Evolutionary conservation across 2,113 vertebrate genomes (phyloP).

Genomic region (Labeo rohita): DNA sequence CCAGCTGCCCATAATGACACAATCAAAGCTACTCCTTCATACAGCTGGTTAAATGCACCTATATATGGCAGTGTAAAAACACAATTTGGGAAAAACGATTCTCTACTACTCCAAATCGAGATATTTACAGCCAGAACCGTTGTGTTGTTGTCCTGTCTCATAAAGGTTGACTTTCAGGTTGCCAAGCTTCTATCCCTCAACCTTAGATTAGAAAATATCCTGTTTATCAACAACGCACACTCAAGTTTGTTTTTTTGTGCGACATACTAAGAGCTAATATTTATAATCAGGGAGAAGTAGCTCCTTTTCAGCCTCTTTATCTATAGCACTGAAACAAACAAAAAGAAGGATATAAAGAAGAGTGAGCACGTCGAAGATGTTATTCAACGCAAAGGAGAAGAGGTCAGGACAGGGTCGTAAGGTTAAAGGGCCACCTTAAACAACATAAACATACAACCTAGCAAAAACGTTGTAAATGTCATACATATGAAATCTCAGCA

Average conservation of each 20-base stretch:
- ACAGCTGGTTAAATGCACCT: slow-evolving; percentile 17
- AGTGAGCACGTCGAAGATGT: neutral
- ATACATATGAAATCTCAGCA: slow-evolving; percentile 28
- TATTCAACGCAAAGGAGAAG: neutral
- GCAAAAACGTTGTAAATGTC: slow-evolving; percentile 12
- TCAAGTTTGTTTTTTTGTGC: neutral
- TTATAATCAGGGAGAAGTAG: slow-evolving; percentile 22
- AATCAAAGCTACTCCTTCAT: slow-evolving; percentile 29
- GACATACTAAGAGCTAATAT: neutral
- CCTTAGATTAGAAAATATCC: neutral
- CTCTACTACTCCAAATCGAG: neutral
- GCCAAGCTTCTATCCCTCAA: neutral
- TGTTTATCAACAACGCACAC: neutral
- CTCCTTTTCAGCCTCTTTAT: slow-evolving; percentile 47
- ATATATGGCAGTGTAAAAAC: slow-evolving; percentile 29
- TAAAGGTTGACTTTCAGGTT: neutral
- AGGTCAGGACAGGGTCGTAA: slow-evolving; percentile 2
- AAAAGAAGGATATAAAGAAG: neutral
- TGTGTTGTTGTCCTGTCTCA: neutral
- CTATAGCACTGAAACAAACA: slow-evolving; percentile 36
- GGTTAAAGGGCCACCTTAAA: slow-evolving; percentile 30
- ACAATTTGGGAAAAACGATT: neutral
- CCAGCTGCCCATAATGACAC: slow-evolving; percentile 28
- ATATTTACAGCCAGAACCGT: neutral
- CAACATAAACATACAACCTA: slow-evolving; percentile 19